These are phyloP conservation scores for Thymelicus sylvestris DNA, from an alignment of 2,888 invertebrate genomes.

Conservation along the genomic window DNA sequence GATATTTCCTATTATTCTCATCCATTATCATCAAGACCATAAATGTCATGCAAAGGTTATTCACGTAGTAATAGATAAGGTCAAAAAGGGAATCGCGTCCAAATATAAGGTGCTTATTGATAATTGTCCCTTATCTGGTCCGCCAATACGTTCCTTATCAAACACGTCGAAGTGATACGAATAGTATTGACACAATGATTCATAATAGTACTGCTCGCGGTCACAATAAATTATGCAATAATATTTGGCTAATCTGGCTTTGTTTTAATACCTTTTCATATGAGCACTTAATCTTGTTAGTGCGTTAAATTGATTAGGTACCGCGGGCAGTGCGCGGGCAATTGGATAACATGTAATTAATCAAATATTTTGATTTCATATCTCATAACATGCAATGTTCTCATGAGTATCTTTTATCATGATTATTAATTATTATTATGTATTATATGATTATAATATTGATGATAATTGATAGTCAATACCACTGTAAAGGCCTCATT, in stretches of 20 bases:
- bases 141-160: not conserved
- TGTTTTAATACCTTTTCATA: not conserved
- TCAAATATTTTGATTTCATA: no score
- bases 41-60: not conserved
- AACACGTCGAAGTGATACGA: not conserved
- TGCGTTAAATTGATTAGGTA: not conserved
- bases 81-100: not conserved
- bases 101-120: not conserved
- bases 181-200: not conserved
- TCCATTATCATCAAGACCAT: slow-evolving; percentile 1
- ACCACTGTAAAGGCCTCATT: no score
- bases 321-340: not conserved
- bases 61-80: not conserved
- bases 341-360: not conserved
- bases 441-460: no score
- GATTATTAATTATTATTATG: no score
- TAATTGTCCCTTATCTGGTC: not conserved
- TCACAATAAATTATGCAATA: not conserved
- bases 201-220: not conserved
- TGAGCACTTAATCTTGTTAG: not conserved
- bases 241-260: not conserved
- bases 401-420: not conserved
- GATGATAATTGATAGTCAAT: no score
- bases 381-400: not conserved
- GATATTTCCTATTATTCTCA: no score